phyloP scores from a whole-genome alignment of 2,888 invertebrate species.

The Nephrotoma flavescens region DNA sequence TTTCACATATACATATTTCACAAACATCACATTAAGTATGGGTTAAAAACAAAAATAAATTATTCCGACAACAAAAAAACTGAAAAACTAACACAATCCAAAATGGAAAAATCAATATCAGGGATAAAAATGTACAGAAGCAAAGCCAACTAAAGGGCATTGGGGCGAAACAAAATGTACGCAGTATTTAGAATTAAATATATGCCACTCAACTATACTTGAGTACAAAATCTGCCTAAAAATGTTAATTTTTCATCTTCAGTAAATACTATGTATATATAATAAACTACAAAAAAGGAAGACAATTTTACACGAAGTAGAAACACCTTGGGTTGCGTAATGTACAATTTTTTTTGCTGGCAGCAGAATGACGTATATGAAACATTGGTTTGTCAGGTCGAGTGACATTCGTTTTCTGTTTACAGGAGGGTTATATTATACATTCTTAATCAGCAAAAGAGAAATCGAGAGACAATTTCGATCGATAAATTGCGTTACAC shows the following conservation, averaged over 20 bases:
- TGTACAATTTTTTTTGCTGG: neutral
- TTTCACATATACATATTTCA: neutral
- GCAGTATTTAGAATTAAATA: neutral
- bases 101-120: neutral
- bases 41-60: neutral
- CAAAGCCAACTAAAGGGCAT: neutral
- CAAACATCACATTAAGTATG: neutral
- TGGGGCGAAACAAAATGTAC: neutral
- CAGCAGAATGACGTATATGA: neutral
- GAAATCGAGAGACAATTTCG: neutral
- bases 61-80: neutral
- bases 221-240: neutral
- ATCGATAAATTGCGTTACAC: neutral
- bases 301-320: too few relatives aligned
- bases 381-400: neutral
- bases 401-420: neutral
- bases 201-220: neutral
- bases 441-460: neutral
- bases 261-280: neutral
- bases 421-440: neutral
- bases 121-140: neutral
- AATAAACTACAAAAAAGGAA: too few relatives aligned
- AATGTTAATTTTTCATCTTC: neutral
- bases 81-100: neutral
- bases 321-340: neutral